Evolutionary conservation across 2,888 invertebrate species (phyloP).

Genomic region (Acholoe squamosa): DNA sequence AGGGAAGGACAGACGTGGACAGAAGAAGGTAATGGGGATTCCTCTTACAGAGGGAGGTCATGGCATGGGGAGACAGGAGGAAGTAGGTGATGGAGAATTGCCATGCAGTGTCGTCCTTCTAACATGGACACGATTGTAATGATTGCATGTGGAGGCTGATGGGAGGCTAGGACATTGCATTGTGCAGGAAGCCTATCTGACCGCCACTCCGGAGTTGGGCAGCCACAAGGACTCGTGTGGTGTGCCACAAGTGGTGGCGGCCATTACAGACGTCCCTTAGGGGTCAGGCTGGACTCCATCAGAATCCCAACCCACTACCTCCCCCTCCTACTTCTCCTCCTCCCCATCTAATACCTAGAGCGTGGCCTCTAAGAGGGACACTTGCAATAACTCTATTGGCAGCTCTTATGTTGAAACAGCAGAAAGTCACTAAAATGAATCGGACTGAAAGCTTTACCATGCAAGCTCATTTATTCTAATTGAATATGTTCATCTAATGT

Average conservation of each 20-base stretch:
- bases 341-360: neutral
- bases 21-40: too few relatives aligned
- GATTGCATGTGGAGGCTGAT: conserved; percentile 22
- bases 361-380: neutral
- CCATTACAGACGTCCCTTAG: conserved; percentile 20
- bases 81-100: conserved; percentile 1
- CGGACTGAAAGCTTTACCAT: too few relatives aligned
- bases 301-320: neutral
- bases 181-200: neutral
- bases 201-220: neutral
- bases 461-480: too few relatives aligned
- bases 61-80: neutral
- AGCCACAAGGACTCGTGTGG: neutral
- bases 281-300: conserved; percentile 15
- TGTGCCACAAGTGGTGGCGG: conserved; percentile 23
- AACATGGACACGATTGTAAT: conserved; percentile 4
- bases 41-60: too few relatives aligned
- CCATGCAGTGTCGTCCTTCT: neutral
- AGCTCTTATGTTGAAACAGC: too few relatives aligned
- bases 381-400: too few relatives aligned
- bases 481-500: too few relatives aligned
- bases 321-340: neutral
- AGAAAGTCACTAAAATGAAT: too few relatives aligned
- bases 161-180: neutral
- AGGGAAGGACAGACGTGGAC: neutral